A percentile compares a stretch with the other conserved stretches of the same genome.
phyloP scores from a whole-genome alignment of 2,113 vertebrate genomes.

The Hassar affinis region DNA sequence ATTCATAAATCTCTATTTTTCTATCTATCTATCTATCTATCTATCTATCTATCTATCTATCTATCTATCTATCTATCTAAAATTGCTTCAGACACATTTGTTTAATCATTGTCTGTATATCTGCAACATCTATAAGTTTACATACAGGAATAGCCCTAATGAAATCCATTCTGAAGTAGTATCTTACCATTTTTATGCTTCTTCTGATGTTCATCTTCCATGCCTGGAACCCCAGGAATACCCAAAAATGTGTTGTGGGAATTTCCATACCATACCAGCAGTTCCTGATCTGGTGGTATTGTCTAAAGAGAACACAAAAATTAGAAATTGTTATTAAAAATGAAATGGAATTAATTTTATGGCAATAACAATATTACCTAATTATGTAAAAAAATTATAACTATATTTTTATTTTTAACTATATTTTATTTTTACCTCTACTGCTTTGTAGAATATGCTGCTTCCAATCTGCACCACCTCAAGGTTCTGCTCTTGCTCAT shows the following conservation, averaged over 20 bases:
- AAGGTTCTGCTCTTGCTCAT: conserved; percentile 96
- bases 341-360: not conserved
- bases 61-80: too few species aligned
- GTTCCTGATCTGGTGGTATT: conserved; percentile 93
- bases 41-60: too few species aligned
- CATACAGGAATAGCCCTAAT: not conserved
- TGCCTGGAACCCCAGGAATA: conserved; percentile 90
- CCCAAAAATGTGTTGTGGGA: conserved; percentile 95
- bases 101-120: not conserved
- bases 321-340: not conserved
- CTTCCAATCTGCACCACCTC: conserved; percentile 95
- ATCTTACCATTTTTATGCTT: conserved; percentile 85
- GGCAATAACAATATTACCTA: not conserved
- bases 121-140: not conserved
- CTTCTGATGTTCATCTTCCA: conserved; percentile 89
- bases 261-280: conserved; percentile 96
- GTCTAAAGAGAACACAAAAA: conserved; percentile 71
- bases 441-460: conserved; percentile 97
- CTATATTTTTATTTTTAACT: not conserved
- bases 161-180: not conserved
- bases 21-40: too few species aligned
- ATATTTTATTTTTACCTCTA: conserved; percentile 79
- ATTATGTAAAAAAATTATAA: too few species aligned
- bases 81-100: not conserved
- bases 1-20: too few species aligned